Evolutionary conservation across 2,113 vertebrate genomes (phyloP).

Genomic region (Pelusios castaneus): DNA sequence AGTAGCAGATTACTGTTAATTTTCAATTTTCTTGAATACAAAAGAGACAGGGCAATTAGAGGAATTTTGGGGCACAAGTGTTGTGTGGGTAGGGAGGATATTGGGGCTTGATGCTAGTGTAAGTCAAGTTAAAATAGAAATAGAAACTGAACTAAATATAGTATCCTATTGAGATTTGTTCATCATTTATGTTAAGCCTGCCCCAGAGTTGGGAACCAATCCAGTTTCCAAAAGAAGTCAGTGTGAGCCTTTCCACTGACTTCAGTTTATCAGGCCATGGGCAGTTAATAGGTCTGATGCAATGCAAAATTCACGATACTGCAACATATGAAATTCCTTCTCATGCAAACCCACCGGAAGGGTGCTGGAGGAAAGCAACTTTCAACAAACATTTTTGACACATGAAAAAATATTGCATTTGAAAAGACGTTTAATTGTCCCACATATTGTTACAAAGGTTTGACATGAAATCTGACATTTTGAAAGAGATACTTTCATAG

Average conservation of each 20-base stretch:
- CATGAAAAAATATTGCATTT: not conserved
- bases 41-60: not conserved
- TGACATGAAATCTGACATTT: slow-evolving; percentile 10
- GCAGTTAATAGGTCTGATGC: not conserved
- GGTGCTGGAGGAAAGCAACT: not conserved
- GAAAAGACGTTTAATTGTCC: not conserved
- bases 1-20: no score
- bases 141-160: not conserved
- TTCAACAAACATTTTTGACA: not conserved
- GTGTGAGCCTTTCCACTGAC: not conserved
- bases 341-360: not conserved
- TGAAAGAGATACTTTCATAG: not conserved
- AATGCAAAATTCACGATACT: not conserved
- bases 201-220: not conserved
- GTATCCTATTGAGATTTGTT: not conserved
- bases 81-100: not conserved
- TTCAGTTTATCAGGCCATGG: not conserved
- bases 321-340: not conserved
- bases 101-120: not conserved
- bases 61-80: not conserved
- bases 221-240: not conserved
- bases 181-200: not conserved
- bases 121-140: not conserved
- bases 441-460: not conserved
- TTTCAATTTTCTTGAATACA: not conserved